Conservation (phyloP, 1,140 invertebrate species). For the Homarus americanus region DNA sequence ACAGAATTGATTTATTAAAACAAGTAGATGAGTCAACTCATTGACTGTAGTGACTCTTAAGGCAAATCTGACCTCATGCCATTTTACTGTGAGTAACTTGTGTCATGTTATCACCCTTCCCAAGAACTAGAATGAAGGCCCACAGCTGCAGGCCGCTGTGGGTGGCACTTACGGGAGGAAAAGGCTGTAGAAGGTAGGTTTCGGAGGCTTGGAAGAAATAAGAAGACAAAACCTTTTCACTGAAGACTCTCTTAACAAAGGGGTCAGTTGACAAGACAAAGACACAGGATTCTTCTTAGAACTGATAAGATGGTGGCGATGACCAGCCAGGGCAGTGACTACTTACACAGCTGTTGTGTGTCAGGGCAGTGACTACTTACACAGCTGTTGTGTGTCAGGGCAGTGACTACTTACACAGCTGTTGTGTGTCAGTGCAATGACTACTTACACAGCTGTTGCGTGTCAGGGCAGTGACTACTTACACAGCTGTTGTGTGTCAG, state of each 20-base stretch:
- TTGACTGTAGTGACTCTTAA: no score
- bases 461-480: no score
- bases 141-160: not conserved
- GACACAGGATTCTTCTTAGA: not conserved
- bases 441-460: no score
- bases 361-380: no score
- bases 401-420: no score
- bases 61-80: no score
- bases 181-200: conserved; percentile 69
- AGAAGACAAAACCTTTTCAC: conserved; percentile 68
- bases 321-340: not conserved
- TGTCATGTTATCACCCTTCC: not conserved
- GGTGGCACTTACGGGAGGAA: conserved; percentile 59
- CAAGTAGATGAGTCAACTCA: no score
- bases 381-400: no score
- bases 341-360: not conserved
- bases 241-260: conserved; percentile 67
- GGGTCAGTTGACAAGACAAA: not conserved
- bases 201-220: conserved; percentile 71
- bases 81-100: no score
- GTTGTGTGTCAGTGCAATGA: no score
- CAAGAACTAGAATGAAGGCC: conserved; percentile 6
- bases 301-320: not conserved
- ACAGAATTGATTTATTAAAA: no score
- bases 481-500: no score